phyloP scores from a whole-genome alignment of 2,888 invertebrate genomes.

The Nipponacmea schrenckii region DNA sequence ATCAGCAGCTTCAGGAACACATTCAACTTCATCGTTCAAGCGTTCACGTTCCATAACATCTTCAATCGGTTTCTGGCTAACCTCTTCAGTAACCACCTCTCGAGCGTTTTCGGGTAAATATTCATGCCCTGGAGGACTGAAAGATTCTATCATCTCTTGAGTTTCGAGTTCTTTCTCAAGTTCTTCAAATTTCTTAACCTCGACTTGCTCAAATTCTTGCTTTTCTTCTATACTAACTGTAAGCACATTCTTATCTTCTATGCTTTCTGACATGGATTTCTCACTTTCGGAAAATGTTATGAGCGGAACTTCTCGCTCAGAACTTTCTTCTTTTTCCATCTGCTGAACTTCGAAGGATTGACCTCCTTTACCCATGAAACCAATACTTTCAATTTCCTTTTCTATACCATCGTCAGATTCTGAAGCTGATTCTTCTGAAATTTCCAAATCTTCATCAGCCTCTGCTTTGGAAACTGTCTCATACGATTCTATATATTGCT shows the following conservation, averaged over 20 bases:
- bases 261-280: not conserved
- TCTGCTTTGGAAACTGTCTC: conserved; percentile 8
- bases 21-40: not conserved
- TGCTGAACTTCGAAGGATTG: not conserved
- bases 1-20: conserved; percentile 19
- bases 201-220: not conserved
- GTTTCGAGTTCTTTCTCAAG: conserved; percentile 3
- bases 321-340: not conserved
- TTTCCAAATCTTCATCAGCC: conserved; percentile 22
- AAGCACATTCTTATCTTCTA: not conserved
- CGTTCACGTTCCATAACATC: conserved; percentile 14
- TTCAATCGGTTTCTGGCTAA: not conserved
- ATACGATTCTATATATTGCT: not conserved
- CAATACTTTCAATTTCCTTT: not conserved
- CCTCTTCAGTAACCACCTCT: conserved; percentile 16
- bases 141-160: not conserved
- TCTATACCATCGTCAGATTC: not conserved
- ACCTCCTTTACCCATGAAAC: not conserved
- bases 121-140: conserved; percentile 20
- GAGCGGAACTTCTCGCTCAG: not conserved
- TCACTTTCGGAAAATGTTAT: conserved; percentile 1
- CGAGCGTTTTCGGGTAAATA: conserved; percentile 11
- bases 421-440: conserved; percentile 9
- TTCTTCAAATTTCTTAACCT: conserved; percentile 10
- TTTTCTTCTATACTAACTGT: not conserved